These are phyloP conservation scores for Hetaerina americana DNA, from an alignment of 1,140 invertebrate species.

Conservation along the genomic window DNA sequence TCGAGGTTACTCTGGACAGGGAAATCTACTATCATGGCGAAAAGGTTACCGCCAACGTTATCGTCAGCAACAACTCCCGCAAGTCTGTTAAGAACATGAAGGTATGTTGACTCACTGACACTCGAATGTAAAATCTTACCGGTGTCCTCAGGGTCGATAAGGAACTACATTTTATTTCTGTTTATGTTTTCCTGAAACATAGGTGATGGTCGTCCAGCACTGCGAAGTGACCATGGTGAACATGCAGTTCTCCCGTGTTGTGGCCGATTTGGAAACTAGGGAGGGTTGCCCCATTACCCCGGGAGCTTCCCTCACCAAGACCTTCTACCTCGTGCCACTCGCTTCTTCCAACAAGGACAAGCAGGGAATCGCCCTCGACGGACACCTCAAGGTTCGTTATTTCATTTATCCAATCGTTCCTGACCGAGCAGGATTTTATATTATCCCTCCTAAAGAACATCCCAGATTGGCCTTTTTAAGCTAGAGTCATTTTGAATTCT, in stretches of 20 bases:
- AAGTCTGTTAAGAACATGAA: slow-evolving; percentile 80
- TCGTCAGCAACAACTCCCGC: slow-evolving; percentile 74
- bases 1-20: slow-evolving; percentile 74
- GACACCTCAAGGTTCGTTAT: slow-evolving; percentile 51
- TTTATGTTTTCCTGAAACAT: slow-evolving; percentile 10
- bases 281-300: slow-evolving; percentile 85
- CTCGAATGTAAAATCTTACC: no score
- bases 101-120: slow-evolving; percentile 26
- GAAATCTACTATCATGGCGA: slow-evolving; percentile 88
- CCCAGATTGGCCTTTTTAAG: no score
- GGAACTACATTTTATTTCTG: background rate
- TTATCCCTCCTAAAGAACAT: no score
- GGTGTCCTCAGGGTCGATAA: no score
- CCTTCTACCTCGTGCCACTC: slow-evolving; percentile 71
- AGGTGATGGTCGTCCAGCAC: slow-evolving; percentile 70
- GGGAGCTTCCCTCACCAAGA: slow-evolving; percentile 71
- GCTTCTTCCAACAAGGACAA: slow-evolving; percentile 78
- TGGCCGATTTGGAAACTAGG: slow-evolving; percentile 73
- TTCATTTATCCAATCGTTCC: background rate
- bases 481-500: no score
- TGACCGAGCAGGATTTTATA: no score
- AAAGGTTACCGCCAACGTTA: slow-evolving; percentile 67
- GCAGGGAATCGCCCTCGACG: slow-evolving; percentile 76
- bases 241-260: slow-evolving; percentile 74
- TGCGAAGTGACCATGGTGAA: slow-evolving; percentile 89